Conservation (phyloP, 2,113 vertebrate genomes). For the Pelvicachromis taeniatus region DNA sequence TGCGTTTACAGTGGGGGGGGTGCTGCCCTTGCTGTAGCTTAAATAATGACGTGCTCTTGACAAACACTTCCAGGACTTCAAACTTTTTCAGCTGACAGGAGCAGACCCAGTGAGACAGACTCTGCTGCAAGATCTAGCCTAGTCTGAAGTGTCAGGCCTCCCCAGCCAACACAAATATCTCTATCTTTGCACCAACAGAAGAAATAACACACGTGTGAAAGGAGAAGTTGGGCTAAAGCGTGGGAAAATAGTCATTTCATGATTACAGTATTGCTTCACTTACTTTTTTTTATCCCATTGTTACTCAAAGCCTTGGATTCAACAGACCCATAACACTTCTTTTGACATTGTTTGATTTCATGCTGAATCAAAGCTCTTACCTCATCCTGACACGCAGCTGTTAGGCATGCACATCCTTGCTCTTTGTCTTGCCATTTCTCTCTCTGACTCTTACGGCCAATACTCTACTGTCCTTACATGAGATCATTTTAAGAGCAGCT, state of each 20-base stretch:
- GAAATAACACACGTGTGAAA: slow-evolving; percentile 41
- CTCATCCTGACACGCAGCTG: slow-evolving; percentile 30
- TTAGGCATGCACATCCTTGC: neutral
- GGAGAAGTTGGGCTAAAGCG: neutral
- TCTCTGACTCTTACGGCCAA: neutral
- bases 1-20: slow-evolving; percentile 1
- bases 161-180: slow-evolving; percentile 59
- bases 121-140: neutral
- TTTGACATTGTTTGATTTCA: neutral
- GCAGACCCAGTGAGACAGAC: neutral
- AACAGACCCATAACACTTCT: neutral
- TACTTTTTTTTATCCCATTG: neutral
- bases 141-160: neutral
- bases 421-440: neutral
- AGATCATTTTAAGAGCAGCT: slow-evolving; percentile 37
- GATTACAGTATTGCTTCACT: neutral
- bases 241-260: slow-evolving; percentile 26
- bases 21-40: neutral
- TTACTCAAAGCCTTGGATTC: slow-evolving; percentile 13
- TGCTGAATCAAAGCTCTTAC: slow-evolving; percentile 18
- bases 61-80: slow-evolving; percentile 42
- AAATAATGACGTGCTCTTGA: slow-evolving; percentile 30
- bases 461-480: neutral
- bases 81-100: slow-evolving; percentile 19
- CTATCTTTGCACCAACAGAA: slow-evolving; percentile 16